Percentiles rank a stretch among this genome's conserved stretches.
Conservation (phyloP, 1,140 invertebrate species). For the Manduca sexta region DNA sequence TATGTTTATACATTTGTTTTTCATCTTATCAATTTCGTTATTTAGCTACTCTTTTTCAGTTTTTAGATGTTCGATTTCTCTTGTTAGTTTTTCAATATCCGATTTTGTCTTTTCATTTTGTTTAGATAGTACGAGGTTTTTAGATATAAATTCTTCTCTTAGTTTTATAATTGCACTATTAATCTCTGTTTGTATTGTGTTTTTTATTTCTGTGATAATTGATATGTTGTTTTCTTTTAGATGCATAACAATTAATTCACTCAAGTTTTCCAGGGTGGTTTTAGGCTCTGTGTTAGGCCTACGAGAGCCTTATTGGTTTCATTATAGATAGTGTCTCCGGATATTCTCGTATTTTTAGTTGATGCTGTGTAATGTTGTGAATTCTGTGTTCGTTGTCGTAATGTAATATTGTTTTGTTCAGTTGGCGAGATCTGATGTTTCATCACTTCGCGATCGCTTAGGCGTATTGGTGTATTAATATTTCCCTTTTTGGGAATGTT, state of each 20-base stretch:
- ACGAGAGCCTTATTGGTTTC: too few species aligned
- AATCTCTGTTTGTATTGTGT: constrained; percentile 12
- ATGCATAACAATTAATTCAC: neutral
- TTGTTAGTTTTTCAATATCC: constrained; percentile 3
- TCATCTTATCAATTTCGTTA: constrained; percentile 2
- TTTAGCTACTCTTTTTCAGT: too few species aligned
- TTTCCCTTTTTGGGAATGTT: neutral
- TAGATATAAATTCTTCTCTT: constrained; percentile 4
- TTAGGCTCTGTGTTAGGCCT: too few species aligned
- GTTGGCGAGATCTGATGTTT: neutral
- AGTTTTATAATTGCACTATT: constrained; percentile 6
- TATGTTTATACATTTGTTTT: neutral
- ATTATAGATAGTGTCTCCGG: too few species aligned
- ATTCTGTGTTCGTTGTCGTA: too few species aligned
- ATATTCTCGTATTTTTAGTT: too few species aligned
- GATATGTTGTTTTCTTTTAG: constrained; percentile 11
- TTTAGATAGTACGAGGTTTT: constrained; percentile 1
- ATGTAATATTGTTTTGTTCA: neutral
- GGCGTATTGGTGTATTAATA: neutral
- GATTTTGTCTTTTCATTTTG: constrained; percentile 2
- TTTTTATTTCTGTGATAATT: constrained; percentile 8
- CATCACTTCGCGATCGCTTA: neutral
- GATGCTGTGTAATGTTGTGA: too few species aligned
- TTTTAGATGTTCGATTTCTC: constrained; percentile 2
- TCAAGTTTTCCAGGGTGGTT: neutral